Evolutionary conservation across 2,888 invertebrate species (phyloP).

Genomic region (Bellardia bayeri): DNA sequence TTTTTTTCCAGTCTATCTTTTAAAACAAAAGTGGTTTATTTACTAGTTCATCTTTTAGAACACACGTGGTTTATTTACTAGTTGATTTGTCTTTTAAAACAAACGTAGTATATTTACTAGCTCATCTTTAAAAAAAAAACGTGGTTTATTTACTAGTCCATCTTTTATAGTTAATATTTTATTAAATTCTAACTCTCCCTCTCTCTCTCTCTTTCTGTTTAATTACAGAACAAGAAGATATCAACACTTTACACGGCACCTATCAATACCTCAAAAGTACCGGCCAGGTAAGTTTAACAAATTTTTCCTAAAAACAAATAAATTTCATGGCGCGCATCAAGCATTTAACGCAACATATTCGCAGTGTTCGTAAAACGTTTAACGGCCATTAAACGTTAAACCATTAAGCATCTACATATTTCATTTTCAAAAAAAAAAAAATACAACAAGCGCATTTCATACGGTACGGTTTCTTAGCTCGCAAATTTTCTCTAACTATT

Average conservation of each 20-base stretch:
- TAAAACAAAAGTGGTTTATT: no score
- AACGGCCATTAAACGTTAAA: conserved; percentile 30
- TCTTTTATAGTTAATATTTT: no score
- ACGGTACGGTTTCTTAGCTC: conserved; percentile 40
- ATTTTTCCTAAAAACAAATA: conserved; percentile 22
- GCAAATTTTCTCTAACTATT: neutral
- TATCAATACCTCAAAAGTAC: conserved; percentile 86
- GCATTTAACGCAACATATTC: conserved; percentile 37
- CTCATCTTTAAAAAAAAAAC: no score
- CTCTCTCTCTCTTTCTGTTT: neutral
- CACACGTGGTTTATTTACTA: no score
- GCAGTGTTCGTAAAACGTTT: conserved; percentile 37
- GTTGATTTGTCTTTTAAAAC: no score
- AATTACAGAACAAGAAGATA: conserved; percentile 81
- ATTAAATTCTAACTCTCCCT: neutral
- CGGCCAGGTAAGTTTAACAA: conserved; percentile 85
- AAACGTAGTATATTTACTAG: no score
- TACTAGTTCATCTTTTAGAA: no score
- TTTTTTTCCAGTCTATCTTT: no score
- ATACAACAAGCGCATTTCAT: conserved; percentile 34
- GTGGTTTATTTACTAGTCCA: no score
- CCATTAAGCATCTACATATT: conserved; percentile 40
- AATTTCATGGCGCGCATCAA: conserved; percentile 45
- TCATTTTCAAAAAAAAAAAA: neutral
- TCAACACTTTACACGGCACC: conserved; percentile 83